Conservation (phyloP, 1,140 invertebrate genomes). For the Argopecten irradians region DNA sequence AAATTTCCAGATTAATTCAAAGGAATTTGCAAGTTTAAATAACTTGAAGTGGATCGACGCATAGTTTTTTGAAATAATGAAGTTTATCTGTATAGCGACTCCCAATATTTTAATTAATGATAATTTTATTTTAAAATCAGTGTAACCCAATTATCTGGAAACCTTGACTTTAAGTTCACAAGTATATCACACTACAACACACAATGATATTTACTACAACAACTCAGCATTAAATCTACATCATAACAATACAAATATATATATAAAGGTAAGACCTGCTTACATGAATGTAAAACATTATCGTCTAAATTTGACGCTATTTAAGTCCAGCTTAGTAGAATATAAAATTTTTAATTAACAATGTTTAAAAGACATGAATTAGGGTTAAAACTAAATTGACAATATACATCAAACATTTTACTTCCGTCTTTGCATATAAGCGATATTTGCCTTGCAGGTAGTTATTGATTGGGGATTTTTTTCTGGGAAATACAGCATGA, state of each 20-base stretch:
- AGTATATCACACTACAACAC: background rate
- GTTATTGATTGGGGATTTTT: no score
- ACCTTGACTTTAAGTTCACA: background rate
- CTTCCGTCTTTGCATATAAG: no score
- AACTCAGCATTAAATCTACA: background rate
- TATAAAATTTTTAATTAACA: background rate
- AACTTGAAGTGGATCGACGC: no score
- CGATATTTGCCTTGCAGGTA: no score
- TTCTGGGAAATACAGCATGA: no score
- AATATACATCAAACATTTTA: no score
- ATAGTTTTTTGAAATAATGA: no score
- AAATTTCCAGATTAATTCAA: no score
- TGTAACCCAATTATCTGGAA: background rate
- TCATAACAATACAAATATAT: background rate
- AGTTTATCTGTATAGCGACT: no score
- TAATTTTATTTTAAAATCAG: background rate
- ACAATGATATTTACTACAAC: background rate
- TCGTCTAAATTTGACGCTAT: background rate
- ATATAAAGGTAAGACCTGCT: background rate
- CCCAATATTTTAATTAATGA: no score
- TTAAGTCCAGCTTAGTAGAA: conserved; percentile 16
- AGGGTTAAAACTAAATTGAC: no score
- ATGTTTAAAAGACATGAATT: background rate
- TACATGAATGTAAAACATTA: background rate
- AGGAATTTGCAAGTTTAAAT: no score